Percentiles rank a stretch among this genome's conserved stretches.
These are phyloP conservation scores for Synanthedon myopaeformis DNA, from an alignment of 2,888 invertebrate species.

Conservation along the genomic window DNA sequence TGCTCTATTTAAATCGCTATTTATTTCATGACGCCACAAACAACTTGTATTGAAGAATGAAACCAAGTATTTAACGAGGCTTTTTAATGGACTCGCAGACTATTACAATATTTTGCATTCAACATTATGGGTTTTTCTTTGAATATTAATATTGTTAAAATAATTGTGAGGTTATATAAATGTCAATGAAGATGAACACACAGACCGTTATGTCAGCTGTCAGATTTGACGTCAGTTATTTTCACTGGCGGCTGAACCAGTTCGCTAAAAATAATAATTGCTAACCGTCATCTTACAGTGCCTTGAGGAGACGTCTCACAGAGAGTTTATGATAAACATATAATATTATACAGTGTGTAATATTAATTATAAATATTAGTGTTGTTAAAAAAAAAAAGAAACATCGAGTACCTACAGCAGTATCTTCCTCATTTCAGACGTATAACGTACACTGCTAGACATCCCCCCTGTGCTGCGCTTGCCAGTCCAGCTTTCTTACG, in stretches of 20 bases:
- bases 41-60: neutral
- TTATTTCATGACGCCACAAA: constrained; percentile 28
- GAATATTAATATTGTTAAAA: too few species aligned
- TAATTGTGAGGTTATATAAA: neutral
- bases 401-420: too few species aligned
- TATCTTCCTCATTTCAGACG: too few species aligned
- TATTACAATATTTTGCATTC: too few species aligned
- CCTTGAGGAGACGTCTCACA: neutral
- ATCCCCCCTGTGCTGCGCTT: too few species aligned
- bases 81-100: too few species aligned
- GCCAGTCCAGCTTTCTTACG: too few species aligned
- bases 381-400: neutral
- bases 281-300: constrained; percentile 16
- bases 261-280: constrained; percentile 30
- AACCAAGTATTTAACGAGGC: too few species aligned
- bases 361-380: neutral
- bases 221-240: constrained; percentile 34
- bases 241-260: constrained; percentile 22
- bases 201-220: constrained; percentile 26
- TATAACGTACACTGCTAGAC: too few species aligned
- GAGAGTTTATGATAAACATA: too few species aligned
- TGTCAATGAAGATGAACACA: constrained; percentile 10
- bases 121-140: too few species aligned
- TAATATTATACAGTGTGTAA: too few species aligned
- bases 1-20: constrained; percentile 48